A percentile compares a stretch with the other conserved stretches of the same genome.
Conservation (phyloP, 2,113 vertebrate species). For the Platysternon megacephalum region DNA sequence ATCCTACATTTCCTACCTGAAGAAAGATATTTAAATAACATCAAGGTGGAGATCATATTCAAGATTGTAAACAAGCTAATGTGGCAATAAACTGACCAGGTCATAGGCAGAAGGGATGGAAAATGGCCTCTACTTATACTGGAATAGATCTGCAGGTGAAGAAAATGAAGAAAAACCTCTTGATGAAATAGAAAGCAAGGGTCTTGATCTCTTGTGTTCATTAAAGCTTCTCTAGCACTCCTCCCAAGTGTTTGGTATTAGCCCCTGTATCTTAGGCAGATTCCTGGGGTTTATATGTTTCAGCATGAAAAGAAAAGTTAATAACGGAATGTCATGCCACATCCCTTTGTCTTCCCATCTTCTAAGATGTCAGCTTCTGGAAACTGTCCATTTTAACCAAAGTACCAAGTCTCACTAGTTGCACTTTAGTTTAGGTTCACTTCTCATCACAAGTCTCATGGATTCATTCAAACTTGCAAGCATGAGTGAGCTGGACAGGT, state of each 20-base stretch:
- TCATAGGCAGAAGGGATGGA: constrained; percentile 32
- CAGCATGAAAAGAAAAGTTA: not conserved
- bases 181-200: constrained; percentile 25
- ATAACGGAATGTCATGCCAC: not conserved
- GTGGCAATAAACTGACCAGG: constrained; percentile 1
- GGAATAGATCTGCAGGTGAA: constrained; percentile 31
- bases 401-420: constrained; percentile 40
- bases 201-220: not conserved
- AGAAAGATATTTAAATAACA: constrained; percentile 7
- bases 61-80: constrained; percentile 22
- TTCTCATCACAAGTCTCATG: constrained; percentile 52
- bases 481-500: constrained; percentile 50
- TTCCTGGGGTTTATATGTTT: constrained; percentile 5
- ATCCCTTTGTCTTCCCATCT: not conserved
- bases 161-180: not conserved
- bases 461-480: constrained; percentile 45
- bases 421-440: constrained; percentile 46
- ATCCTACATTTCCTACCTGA: constrained; percentile 4
- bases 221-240: not conserved
- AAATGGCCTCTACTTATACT: not conserved
- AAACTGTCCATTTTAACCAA: constrained; percentile 35
- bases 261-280: not conserved
- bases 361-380: constrained; percentile 11
- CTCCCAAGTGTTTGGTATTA: not conserved
- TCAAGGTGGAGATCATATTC: not conserved